phyloP scores from a whole-genome alignment of 2,888 invertebrate genomes.

The Drosophila neutralis region DNA sequence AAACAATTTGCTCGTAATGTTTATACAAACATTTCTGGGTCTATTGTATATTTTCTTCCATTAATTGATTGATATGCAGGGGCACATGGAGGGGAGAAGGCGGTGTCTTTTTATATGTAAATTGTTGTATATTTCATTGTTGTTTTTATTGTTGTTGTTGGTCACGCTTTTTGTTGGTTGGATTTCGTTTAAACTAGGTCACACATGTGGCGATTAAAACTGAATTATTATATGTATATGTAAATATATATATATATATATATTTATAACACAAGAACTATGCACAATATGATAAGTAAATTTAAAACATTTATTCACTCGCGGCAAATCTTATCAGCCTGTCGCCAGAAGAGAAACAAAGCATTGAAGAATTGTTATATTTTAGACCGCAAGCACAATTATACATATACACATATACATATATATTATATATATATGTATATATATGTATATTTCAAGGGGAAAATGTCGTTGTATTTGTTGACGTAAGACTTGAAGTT shows the following conservation, averaged over 20 bases:
- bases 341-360: conserved; percentile 39
- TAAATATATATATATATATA: conserved; percentile 8
- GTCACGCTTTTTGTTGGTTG: conserved; percentile 50
- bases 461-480: conserved; percentile 20
- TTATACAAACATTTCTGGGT: conserved; percentile 66
- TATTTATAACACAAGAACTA: conserved; percentile 51
- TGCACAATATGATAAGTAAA: conserved; percentile 66
- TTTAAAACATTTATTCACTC: conserved; percentile 32
- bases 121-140: conserved; percentile 46
- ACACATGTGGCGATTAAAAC: conserved; percentile 78
- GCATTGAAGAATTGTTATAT: conserved; percentile 42
- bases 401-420: conserved; percentile 5
- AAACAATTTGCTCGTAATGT: conserved; percentile 36
- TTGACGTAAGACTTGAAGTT: conserved; percentile 55
- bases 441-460: conserved; percentile 17
- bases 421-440: conserved; percentile 7
- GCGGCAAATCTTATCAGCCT: conserved; percentile 70
- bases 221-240: conserved; percentile 46
- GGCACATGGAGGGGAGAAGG: conserved; percentile 31
- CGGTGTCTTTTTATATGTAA: conserved; percentile 52
- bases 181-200: conserved; percentile 67
- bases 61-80: conserved; percentile 74
- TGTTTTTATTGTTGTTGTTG: conserved; percentile 39
- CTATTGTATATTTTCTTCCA: conserved; percentile 37
- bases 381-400: conserved; percentile 8